Percentiles rank a stretch among this genome's conserved stretches.
These are phyloP conservation scores for Percina caprodes DNA, from an alignment of 2,113 vertebrate genomes.

Conservation along the genomic window DNA sequence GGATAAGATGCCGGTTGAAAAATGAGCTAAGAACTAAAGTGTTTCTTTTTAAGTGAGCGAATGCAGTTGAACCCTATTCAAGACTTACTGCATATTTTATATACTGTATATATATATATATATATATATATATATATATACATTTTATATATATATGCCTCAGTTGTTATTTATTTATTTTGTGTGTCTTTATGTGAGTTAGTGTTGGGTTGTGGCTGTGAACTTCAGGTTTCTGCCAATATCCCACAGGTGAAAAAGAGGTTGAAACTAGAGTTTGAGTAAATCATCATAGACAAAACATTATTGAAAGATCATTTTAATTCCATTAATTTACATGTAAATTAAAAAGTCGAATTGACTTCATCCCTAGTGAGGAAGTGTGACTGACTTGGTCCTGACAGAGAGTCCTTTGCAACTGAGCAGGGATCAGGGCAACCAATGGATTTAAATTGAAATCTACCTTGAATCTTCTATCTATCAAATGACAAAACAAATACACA, in stretches of 20 bases:
- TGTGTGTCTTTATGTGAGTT: not conserved
- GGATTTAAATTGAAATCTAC: not conserved
- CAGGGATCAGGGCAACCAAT: not conserved
- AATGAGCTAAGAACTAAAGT: constrained; percentile 6
- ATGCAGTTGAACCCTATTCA: not conserved
- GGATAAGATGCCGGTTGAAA: constrained; percentile 12
- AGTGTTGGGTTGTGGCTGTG: not conserved
- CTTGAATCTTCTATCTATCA: not conserved
- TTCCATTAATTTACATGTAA: not conserved
- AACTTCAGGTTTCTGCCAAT: not conserved
- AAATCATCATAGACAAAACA: not conserved
- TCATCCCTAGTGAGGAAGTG: not conserved
- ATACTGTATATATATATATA: not conserved
- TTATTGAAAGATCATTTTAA: not conserved
- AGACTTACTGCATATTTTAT: not conserved
- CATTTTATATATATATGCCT: not conserved
- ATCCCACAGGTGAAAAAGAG: not conserved
- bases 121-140: not conserved
- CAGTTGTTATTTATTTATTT: not conserved
- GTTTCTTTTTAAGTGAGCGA: constrained; percentile 9
- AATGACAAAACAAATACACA: not conserved
- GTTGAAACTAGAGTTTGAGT: not conserved
- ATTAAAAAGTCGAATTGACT: not conserved
- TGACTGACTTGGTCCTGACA: not conserved
- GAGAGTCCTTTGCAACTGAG: not conserved